These are phyloP conservation scores for Procavia capensis DNA, from an alignment of 2,113 vertebrate genomes.

Conservation along the genomic window DNA sequence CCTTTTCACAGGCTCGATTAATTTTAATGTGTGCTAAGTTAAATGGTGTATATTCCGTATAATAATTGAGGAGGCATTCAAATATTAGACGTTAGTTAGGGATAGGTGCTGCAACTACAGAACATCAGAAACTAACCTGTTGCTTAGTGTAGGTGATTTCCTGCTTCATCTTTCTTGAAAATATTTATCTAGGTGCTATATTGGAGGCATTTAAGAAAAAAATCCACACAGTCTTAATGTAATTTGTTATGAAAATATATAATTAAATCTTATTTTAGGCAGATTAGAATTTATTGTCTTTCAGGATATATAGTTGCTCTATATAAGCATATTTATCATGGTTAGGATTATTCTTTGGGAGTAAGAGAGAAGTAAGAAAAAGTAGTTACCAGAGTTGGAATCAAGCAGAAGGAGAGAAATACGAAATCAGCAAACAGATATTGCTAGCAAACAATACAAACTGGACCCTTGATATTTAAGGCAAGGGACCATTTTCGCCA, in stretches of 20 bases:
- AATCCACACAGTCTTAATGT: background rate
- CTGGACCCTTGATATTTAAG: background rate
- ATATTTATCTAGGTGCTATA: background rate
- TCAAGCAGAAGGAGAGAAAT: conserved; percentile 36
- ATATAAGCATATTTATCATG: background rate
- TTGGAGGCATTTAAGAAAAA: conserved; percentile 51
- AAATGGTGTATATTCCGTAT: background rate
- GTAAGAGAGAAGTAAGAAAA: background rate
- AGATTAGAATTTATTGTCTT: conserved; percentile 13
- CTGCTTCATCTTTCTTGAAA: conserved; percentile 21
- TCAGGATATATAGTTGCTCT: background rate
- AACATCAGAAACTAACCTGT: background rate
- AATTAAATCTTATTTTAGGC: conserved; percentile 37
- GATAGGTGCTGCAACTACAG: background rate
- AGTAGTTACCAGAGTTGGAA: conserved; percentile 13
- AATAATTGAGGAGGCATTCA: background rate
- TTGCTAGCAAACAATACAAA: conserved; percentile 22
- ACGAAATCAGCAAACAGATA: background rate
- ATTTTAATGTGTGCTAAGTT: conserved; percentile 12
- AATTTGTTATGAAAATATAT: conserved; percentile 55
- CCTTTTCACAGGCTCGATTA: conserved; percentile 37
- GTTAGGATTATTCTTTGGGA: conserved; percentile 26
- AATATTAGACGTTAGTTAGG: background rate
- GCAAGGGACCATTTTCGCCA: background rate
- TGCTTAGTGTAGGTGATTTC: background rate